These are phyloP conservation scores for Hyperoplus lanceolatus DNA, from an alignment of 2,797 vertebrate species.

Conservation along the genomic window DNA sequence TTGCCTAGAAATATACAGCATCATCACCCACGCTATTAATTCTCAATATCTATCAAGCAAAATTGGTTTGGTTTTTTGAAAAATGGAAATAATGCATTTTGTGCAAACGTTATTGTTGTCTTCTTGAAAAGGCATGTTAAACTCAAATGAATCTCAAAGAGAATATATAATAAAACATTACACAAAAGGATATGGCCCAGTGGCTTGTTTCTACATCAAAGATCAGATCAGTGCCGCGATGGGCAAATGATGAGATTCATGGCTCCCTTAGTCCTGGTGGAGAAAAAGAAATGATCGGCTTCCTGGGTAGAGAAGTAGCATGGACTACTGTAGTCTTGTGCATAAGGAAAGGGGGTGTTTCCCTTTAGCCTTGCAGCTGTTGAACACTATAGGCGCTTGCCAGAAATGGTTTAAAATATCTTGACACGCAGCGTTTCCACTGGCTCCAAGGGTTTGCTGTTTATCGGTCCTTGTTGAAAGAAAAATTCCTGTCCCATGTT, in stretches of 20 bases:
- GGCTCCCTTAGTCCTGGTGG: conserved; percentile 29
- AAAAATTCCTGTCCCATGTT: conserved; percentile 15
- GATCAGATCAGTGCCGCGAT: conserved; percentile 9
- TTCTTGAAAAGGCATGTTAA: conserved; percentile 63
- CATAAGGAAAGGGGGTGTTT: conserved; percentile 29
- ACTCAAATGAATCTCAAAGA: conserved; percentile 44
- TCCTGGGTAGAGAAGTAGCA: conserved; percentile 28
- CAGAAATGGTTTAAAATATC: conserved; percentile 21
- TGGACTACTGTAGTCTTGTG: conserved; percentile 40
- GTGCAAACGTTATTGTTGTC: conserved; percentile 55
- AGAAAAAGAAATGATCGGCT: conserved; percentile 21
- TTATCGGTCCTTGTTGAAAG: conserved; percentile 35
- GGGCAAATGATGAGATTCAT: conserved; percentile 4
- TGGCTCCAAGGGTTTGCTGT: conserved; percentile 13
- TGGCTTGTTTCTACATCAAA: conserved; percentile 34
- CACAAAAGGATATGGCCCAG: conserved; percentile 26
- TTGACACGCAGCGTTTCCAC: not conserved
- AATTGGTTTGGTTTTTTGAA: conserved; percentile 30
- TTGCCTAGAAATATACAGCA: conserved; percentile 26
- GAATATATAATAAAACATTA: conserved; percentile 46
- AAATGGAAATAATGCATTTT: conserved; percentile 28
- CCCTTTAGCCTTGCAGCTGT: conserved; percentile 34
- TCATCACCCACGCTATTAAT: conserved; percentile 18
- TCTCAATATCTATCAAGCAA: conserved; percentile 20
- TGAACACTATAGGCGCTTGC: conserved; percentile 11